These are phyloP conservation scores for Beris morrisii DNA, from an alignment of 2,888 invertebrate genomes.

Conservation along the genomic window DNA sequence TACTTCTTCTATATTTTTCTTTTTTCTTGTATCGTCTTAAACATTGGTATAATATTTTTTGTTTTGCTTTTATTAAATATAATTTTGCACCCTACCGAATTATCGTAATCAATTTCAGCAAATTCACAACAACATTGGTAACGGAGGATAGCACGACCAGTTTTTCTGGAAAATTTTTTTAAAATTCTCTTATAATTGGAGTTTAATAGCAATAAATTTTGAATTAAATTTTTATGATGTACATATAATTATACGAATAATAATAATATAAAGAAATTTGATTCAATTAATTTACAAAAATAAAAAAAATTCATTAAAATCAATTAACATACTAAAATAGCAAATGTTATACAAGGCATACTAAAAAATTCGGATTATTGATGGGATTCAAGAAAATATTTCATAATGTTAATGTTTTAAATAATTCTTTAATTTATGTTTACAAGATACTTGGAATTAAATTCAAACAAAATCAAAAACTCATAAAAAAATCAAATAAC, in stretches of 20 bases:
- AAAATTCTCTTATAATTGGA: constrained; percentile 33
- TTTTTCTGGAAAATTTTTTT: constrained; percentile 56
- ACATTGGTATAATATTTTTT: constrained; percentile 36
- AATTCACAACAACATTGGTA: constrained; percentile 59
- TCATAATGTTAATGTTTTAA: no score
- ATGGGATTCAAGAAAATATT: no score
- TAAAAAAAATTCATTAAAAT: constrained; percentile 37
- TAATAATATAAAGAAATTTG: constrained; percentile 40
- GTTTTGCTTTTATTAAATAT: constrained; percentile 38
- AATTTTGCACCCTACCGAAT: constrained; percentile 54
- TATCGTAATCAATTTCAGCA: constrained; percentile 57
- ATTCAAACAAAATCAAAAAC: no score
- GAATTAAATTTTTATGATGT: constrained; percentile 21
- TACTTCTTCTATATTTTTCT: not conserved
- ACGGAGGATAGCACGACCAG: constrained; percentile 58
- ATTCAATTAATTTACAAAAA: constrained; percentile 36
- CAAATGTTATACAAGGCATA: no score
- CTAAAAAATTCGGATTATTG: no score
- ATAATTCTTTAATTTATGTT: no score
- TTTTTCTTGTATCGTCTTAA: not conserved
- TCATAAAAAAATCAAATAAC: no score
- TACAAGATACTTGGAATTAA: no score
- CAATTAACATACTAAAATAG: no score
- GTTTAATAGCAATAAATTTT: constrained; percentile 9
- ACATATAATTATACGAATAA: constrained; percentile 26